Percentiles rank a stretch among this genome's conserved stretches.
These are phyloP conservation scores for Campaea margaritaria DNA, from an alignment of 2,888 invertebrate species.

Conservation along the genomic window DNA sequence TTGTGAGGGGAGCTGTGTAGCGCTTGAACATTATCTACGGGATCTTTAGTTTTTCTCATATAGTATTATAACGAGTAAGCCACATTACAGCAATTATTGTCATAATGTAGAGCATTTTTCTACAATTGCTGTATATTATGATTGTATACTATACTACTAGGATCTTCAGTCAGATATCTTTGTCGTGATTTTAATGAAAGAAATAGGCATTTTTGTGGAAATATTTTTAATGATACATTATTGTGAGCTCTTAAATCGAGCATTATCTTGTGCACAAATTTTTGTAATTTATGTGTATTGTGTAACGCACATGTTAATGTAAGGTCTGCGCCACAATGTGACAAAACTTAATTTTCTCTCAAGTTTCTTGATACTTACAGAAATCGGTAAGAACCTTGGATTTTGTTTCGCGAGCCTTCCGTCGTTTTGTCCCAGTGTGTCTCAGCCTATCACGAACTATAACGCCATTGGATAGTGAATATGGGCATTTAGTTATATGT, in stretches of 20 bases:
- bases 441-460: conserved; percentile 4
- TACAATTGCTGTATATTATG: too few relatives aligned
- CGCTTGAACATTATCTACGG: neutral
- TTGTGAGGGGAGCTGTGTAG: conserved; percentile 47
- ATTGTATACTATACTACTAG: too few relatives aligned
- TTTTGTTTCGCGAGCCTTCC: neutral
- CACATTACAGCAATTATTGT: neutral
- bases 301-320: conserved; percentile 2
- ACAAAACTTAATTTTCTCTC: neutral
- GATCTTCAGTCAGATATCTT: neutral
- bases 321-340: conserved; percentile 2
- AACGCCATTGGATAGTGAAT: neutral
- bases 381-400: neutral
- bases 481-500: conserved; percentile 12
- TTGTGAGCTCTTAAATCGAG: too few relatives aligned
- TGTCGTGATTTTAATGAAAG: neutral
- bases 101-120: neutral
- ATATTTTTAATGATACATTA: neutral
- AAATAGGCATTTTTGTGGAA: conserved; percentile 1
- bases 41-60: neutral
- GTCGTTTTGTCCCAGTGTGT: conserved; percentile 5
- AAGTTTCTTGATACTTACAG: too few relatives aligned
- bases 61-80: neutral
- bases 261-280: conserved; percentile 9
- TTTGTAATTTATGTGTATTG: neutral